Evolutionary conservation across 2,888 invertebrate genomes (phyloP), one percentile per base, ranked within the genome.

Genomic region (Pseudoips prasinana): DNA sequence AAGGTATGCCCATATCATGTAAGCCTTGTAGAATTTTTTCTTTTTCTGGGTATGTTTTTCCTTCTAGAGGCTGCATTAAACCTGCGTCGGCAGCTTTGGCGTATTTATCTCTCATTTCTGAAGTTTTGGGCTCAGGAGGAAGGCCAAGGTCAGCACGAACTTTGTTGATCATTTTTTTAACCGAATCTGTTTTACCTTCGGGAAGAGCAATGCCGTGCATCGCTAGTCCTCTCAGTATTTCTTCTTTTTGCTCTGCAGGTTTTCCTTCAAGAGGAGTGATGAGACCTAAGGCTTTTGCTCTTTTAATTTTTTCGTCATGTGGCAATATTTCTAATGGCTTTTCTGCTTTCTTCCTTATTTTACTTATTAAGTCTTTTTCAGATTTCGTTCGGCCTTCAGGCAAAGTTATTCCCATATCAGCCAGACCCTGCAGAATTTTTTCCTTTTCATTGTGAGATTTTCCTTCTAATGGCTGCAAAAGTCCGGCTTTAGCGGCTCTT

Each of bases 21-120:
- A 47, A 31, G 0, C 33, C 25, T 43, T 27, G 30, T 1, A 64
- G 7, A 7, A 57, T 52, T 11, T 35, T 54, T 43, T 59, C 51
- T 25, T 58, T 57, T 10, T 61, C 31, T 3, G 31, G 18, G 7
- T 7, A 20, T 6, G 46, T 4, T 30, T 35, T 39, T 0, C 35
- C 45, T 23, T 46, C 39, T 2, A 46, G 2, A 1, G 46, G 46
- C 6, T 30, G 25, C 1, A 40, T 0, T 11, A 37, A 26, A 6
- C 40, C 46, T 3, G 27, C 25, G 3, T n/a, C 7, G 3, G 29
- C 23, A 1, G 48, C 47, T 32, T 28, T 39, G 0, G 8, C 32
- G 3, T 34, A 23, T 7, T 37, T 46, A 1, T 25, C 11, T 43
- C 29, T 43, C 29, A 34, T 32, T 1, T 33, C 26, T 1, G 24